These are phyloP conservation scores for Xestia xanthographa DNA, from an alignment of 2,888 invertebrate genomes.

Conservation along the genomic window DNA sequence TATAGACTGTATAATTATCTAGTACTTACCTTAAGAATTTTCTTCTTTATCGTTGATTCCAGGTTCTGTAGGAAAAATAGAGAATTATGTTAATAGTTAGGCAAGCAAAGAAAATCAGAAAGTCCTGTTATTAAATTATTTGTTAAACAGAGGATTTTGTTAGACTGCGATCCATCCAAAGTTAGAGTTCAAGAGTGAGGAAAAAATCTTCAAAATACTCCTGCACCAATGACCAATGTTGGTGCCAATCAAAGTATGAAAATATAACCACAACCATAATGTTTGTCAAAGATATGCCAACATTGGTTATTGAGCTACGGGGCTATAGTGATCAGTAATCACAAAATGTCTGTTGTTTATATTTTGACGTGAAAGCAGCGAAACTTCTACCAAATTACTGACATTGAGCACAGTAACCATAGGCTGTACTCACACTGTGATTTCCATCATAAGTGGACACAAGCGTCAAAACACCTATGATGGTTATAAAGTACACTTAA, in stretches of 20 bases:
- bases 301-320: constrained; percentile 1
- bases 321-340: not conserved
- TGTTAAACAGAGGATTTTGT: constrained; percentile 45
- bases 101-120: constrained; percentile 63
- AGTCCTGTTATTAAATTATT: constrained; percentile 49
- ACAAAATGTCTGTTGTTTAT: constrained; percentile 15
- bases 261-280: not conserved
- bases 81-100: constrained; percentile 67
- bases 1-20: constrained; percentile 2
- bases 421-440: not conserved
- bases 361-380: constrained; percentile 7
- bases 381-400: not conserved
- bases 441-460: not conserved
- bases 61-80: constrained; percentile 64
- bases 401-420: not conserved
- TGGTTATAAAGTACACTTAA: no score
- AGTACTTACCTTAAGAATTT: constrained; percentile 63
- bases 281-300: constrained; percentile 1
- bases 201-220: not conserved
- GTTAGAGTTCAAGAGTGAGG: constrained; percentile 41
- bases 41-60: constrained; percentile 66
- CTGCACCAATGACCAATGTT: constrained; percentile 24
- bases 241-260: not conserved
- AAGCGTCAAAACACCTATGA: not conserved
- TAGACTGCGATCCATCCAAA: constrained; percentile 69